phyloP scores from a whole-genome alignment of 2,113 vertebrate genomes.

The Paracanthobrama guichenoti region DNA sequence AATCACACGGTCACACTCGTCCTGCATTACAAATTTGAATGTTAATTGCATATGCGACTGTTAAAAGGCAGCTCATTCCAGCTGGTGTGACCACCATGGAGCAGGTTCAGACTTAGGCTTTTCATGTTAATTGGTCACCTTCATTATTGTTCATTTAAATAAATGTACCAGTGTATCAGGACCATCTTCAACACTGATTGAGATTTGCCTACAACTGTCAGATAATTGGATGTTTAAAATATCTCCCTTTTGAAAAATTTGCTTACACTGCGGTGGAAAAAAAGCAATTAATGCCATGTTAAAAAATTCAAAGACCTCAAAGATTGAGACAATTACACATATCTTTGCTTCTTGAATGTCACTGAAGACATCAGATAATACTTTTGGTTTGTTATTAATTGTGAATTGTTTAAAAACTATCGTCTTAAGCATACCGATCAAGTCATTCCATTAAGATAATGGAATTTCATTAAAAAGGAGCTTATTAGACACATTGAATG shows the following conservation, averaged over 20 bases:
- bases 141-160: slow-evolving; percentile 54
- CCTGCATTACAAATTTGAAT: slow-evolving; percentile 61
- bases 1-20: slow-evolving; percentile 53
- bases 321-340: slow-evolving; percentile 37
- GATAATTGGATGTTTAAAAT: slow-evolving; percentile 68
- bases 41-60: slow-evolving; percentile 67
- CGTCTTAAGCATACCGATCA: neutral
- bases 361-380: slow-evolving; percentile 50
- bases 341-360: slow-evolving; percentile 30
- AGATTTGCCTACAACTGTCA: slow-evolving; percentile 62
- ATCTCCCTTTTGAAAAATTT: slow-evolving; percentile 59
- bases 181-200: slow-evolving; percentile 52
- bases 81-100: slow-evolving; percentile 30
- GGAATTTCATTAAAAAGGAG: neutral
- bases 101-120: slow-evolving; percentile 40
- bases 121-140: slow-evolving; percentile 54
- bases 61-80: slow-evolving; percentile 61
- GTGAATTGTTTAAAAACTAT: neutral
- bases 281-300: slow-evolving; percentile 71
- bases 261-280: slow-evolving; percentile 62
- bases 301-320: slow-evolving; percentile 66
- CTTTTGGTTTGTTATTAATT: slow-evolving; percentile 4
- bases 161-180: slow-evolving; percentile 61
- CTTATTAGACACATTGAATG: slow-evolving; percentile 25
- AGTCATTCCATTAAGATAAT: neutral